phyloP scores from a whole-genome alignment of 2,113 vertebrate species.

The Gnathochromis pfefferi region DNA sequence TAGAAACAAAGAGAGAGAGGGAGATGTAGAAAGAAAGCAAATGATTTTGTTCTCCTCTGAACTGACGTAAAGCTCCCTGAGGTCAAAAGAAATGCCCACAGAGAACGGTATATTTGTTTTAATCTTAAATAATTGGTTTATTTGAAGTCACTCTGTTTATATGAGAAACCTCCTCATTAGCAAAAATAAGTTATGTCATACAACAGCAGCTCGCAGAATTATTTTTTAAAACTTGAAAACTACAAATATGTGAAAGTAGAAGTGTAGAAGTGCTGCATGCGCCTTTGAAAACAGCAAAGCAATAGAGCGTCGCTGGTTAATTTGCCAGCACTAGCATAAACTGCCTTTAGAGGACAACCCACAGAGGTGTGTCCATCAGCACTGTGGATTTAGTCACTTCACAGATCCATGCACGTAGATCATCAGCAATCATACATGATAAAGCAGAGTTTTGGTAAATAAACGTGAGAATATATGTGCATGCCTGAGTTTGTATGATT shows the following conservation, averaged over 20 bases:
- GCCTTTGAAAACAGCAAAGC: background rate
- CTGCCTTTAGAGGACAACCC: background rate
- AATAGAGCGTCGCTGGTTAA: background rate
- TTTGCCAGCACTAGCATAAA: fast-evolving
- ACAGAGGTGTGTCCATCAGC: background rate
- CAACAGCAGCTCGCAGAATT: background rate
- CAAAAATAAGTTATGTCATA: background rate
- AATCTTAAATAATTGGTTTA: background rate
- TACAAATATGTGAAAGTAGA: background rate
- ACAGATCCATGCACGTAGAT: background rate
- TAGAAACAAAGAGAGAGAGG: background rate
- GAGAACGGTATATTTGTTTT: background rate
- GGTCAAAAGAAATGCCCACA: background rate
- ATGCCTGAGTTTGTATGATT: background rate
- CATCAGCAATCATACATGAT: background rate
- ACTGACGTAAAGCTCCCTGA: background rate
- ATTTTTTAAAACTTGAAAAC: background rate
- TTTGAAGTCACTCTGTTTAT: background rate
- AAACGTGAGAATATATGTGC: background rate
- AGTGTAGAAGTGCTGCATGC: background rate
- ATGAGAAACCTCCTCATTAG: background rate
- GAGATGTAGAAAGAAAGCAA: background rate
- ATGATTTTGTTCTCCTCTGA: background rate
- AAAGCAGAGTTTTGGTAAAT: background rate
- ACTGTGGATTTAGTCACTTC: background rate